phyloP scores from a whole-genome alignment of 2,797 vertebrate genomes.

The Lepidocolaptes lacrymiger region DNA sequence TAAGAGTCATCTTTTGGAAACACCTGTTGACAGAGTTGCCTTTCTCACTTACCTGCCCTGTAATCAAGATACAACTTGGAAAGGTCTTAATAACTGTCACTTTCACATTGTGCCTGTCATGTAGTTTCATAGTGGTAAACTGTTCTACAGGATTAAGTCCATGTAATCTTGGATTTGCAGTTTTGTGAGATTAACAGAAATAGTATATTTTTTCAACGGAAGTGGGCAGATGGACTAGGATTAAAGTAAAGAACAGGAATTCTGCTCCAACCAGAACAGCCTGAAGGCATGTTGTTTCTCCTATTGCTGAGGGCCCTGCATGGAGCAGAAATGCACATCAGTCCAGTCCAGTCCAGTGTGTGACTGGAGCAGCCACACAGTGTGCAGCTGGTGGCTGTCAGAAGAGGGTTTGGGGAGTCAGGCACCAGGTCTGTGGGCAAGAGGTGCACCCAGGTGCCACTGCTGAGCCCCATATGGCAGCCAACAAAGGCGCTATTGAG shows the following conservation, averaged over 20 bases:
- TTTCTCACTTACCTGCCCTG: not conserved
- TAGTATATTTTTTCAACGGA: not conserved
- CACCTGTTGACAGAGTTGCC: not conserved
- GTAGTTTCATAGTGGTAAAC: not conserved
- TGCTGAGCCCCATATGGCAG: not conserved
- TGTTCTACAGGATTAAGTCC: not conserved
- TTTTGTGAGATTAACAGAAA: not conserved
- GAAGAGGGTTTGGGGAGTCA: not conserved
- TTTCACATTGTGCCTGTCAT: not conserved
- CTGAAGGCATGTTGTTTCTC: not conserved
- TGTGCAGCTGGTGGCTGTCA: not conserved
- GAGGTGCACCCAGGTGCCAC: not conserved
- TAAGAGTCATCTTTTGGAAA: not conserved
- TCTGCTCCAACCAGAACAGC: not conserved
- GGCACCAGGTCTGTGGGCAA: not conserved
- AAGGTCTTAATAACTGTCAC: not conserved
- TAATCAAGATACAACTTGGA: conserved; percentile 4
- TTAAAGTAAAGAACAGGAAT: not conserved
- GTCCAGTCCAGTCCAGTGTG: not conserved
- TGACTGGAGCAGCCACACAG: not conserved
- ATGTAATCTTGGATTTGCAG: not conserved
- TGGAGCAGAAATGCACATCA: not conserved
- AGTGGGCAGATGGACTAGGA: not conserved
- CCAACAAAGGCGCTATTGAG: conserved; percentile 12
- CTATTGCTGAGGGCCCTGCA: rapidly evolving